A percentile compares a stretch with the other conserved stretches of the same genome.
Conservation (phyloP, 2,113 vertebrate genomes). For the Albula goreensis region DNA sequence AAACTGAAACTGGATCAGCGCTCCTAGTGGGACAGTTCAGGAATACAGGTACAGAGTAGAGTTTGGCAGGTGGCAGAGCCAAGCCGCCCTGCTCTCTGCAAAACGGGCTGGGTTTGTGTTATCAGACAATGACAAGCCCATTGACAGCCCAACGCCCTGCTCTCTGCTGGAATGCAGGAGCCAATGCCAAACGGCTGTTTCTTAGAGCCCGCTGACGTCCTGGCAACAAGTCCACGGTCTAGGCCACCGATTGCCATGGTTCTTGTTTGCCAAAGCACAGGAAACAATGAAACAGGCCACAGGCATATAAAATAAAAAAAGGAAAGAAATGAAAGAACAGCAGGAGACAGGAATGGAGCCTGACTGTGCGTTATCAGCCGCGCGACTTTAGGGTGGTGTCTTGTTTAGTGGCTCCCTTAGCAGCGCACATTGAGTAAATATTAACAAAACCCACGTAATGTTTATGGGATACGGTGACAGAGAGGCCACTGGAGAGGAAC, state of each 20-base stretch:
- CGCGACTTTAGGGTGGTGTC: neutral
- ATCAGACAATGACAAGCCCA: neutral
- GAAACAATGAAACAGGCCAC: neutral
- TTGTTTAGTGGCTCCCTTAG: neutral
- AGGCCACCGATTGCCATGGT: neutral
- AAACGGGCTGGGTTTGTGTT: neutral
- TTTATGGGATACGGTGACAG: neutral
- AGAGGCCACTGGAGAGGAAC: neutral
- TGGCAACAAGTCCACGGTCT: neutral
- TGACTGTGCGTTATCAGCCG: neutral
- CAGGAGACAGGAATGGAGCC: neutral
- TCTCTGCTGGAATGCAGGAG: neutral
- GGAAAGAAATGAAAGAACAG: neutral
- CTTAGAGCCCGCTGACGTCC: neutral
- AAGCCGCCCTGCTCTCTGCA: neutral
- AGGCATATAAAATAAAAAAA: neutral
- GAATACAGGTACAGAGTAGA: too few relatives aligned
- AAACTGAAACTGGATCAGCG: too few relatives aligned
- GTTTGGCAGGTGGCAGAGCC: neutral
- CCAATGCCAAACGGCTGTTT: neutral
- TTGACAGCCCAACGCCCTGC: neutral
- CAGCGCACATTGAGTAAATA: constrained; percentile 1
- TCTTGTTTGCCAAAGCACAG: neutral
- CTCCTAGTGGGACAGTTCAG: too few relatives aligned
- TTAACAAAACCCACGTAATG: neutral